A percentile compares a stretch with the other conserved stretches of the same genome.
phyloP scores from a whole-genome alignment of 2,113 vertebrate genomes.

The Corythoichthys intestinalis region DNA sequence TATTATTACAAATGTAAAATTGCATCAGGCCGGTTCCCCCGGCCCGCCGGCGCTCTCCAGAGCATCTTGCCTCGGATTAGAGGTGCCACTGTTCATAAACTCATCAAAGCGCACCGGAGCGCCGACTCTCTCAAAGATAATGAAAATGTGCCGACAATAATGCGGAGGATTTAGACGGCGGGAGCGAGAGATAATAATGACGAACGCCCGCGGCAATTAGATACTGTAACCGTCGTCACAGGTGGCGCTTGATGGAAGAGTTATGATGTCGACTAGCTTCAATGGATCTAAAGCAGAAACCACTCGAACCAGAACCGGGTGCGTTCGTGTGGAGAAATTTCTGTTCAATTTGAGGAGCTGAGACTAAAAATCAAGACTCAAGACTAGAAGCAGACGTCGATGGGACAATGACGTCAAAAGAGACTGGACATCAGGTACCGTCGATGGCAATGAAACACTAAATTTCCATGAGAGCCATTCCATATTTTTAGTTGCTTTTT shows the following conservation, averaged over 20 bases:
- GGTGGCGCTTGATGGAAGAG: background rate
- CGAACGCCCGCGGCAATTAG: constrained; percentile 29
- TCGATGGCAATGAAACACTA: no score
- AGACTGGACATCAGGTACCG: no score
- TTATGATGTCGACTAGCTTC: background rate
- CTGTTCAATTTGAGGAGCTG: background rate
- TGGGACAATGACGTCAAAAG: no score
- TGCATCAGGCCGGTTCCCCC: constrained; percentile 52
- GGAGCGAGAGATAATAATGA: constrained; percentile 25
- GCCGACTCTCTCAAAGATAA: constrained; percentile 55
- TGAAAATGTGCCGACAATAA: constrained; percentile 61
- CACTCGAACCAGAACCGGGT: background rate
- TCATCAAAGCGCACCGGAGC: constrained; percentile 54
- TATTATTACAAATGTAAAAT: constrained; percentile 67
- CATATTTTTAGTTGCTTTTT: no score
- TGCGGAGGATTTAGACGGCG: constrained; percentile 36
- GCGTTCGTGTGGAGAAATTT: background rate
- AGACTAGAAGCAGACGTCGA: no score
- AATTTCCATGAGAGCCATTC: no score
- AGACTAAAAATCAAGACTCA: background rate
- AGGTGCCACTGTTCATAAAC: constrained; percentile 67
- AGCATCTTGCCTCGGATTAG: constrained; percentile 59
- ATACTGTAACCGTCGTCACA: constrained; percentile 1
- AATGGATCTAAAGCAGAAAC: background rate
- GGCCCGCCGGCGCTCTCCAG: constrained; percentile 45